Evolutionary conservation across 1,140 invertebrate genomes (phyloP).

Genomic region (Bursaphelenchus mucronatus): DNA sequence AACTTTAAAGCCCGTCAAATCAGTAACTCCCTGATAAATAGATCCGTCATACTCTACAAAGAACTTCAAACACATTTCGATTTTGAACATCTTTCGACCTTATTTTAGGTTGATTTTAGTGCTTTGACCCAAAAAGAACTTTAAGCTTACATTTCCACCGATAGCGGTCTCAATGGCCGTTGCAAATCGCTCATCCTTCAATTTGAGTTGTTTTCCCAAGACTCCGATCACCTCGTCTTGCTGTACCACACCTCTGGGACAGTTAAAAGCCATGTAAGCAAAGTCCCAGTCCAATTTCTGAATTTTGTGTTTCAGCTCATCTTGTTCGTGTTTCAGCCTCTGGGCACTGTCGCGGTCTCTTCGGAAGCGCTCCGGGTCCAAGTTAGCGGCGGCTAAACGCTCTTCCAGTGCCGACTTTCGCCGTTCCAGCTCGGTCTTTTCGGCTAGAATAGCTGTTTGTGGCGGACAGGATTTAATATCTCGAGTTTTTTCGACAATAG

Average conservation of each 20-base stretch:
- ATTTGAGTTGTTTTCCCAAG: not conserved
- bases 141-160: slow-evolving; percentile 31
- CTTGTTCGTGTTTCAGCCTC: not conserved
- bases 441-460: too few species aligned
- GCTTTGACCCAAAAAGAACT: not conserved
- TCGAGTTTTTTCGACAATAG: slow-evolving; percentile 1
- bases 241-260: not conserved
- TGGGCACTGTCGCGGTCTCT: not conserved
- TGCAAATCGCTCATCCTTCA: slow-evolving; percentile 63
- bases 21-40: too few species aligned
- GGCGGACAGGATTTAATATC: not conserved
- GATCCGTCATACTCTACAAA: too few species aligned
- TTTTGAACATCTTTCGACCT: too few species aligned
- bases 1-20: too few species aligned
- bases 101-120: not conserved
- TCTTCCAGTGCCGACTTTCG: not conserved
- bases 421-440: not conserved
- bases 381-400: not conserved
- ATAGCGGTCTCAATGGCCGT: slow-evolving; percentile 68
- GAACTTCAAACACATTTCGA: too few species aligned
- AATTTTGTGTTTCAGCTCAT: not conserved
- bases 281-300: not conserved
- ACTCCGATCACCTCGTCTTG: not conserved
- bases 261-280: not conserved
- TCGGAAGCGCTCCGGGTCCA: not conserved